Conservation (phyloP, 2,888 invertebrate genomes). For the Formica aserva region DNA sequence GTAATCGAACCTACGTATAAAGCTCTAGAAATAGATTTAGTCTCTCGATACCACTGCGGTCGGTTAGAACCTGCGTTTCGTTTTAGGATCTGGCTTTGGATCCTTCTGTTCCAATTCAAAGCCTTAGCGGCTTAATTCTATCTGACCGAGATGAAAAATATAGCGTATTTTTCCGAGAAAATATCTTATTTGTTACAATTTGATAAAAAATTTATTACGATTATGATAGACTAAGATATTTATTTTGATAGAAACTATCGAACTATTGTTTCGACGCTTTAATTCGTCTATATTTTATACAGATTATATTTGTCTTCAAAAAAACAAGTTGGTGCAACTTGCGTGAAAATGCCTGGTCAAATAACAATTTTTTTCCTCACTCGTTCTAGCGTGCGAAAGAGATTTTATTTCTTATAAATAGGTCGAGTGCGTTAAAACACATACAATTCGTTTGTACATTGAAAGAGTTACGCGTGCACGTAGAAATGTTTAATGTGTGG, state of each 20-base stretch:
- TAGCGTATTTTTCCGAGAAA: not conserved
- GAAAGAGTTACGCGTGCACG: conserved; percentile 1
- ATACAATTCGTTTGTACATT: conserved; percentile 18
- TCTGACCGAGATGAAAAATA: not conserved
- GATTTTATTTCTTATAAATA: conserved; percentile 22
- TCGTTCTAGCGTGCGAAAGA: not conserved
- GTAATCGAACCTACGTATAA: not conserved
- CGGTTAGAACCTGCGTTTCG: conserved; percentile 21
- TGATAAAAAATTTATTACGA: not conserved
- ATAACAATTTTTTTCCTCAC: not conserved
- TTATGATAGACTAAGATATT: no score
- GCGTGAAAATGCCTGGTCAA: not conserved
- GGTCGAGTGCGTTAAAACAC: conserved; percentile 22
- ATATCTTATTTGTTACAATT: not conserved
- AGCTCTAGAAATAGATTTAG: conserved; percentile 17
- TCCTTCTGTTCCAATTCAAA: not conserved
- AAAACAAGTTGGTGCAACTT: not conserved
- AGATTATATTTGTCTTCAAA: not conserved
- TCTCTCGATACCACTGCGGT: conserved; percentile 6
- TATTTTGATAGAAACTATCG: not conserved
- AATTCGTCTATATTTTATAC: not conserved
- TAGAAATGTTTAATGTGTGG: conserved; percentile 47
- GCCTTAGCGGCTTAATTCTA: conserved; percentile 21
- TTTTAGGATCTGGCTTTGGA: conserved; percentile 32
- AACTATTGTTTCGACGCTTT: not conserved